These are phyloP conservation scores for Phallusia fumigata DNA, from an alignment of 23 tunicate genomes.

Conservation along the genomic window DNA sequence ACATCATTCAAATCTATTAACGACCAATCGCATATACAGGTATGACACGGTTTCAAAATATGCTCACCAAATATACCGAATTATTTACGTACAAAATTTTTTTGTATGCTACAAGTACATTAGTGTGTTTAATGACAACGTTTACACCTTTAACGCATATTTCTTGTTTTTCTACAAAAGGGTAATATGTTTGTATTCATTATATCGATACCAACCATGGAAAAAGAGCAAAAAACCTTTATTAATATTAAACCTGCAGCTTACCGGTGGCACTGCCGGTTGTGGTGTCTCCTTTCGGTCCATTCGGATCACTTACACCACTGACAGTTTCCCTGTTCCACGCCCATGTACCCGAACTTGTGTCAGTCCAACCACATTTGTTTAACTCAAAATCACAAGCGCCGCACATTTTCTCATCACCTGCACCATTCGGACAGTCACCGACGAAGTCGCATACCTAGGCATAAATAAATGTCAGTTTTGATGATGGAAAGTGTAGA, in stretches of 20 bases:
- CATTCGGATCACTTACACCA: constrained; percentile 43
- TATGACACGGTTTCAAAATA: too few relatives aligned
- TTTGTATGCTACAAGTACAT: too few relatives aligned
- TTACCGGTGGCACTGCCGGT: constrained; percentile 50
- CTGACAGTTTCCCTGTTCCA: constrained; percentile 73
- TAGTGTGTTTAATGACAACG: too few relatives aligned
- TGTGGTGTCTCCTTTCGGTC: constrained; percentile 77
- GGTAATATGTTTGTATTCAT: too few relatives aligned
- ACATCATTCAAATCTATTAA: too few relatives aligned
- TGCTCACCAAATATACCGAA: too few relatives aligned
- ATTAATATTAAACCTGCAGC: not conserved
- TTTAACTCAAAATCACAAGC: constrained; percentile 73
- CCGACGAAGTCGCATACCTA: constrained; percentile 72
- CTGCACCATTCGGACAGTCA: constrained; percentile 69
- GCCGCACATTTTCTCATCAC: constrained; percentile 78
- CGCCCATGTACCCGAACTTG: constrained; percentile 77
- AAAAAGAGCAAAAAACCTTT: too few relatives aligned
- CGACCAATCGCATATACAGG: too few relatives aligned
- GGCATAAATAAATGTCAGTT: not conserved
- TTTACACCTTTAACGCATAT: too few relatives aligned
- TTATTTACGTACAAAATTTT: too few relatives aligned
- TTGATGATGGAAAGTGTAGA: not conserved
- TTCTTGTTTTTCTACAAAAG: too few relatives aligned
- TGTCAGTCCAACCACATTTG: constrained; percentile 91
- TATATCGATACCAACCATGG: too few relatives aligned